Percentiles rank a stretch among this genome's conserved stretches.
These are phyloP conservation scores for Drosophila varians DNA, from an alignment of 1,140 invertebrate genomes.

Conservation along the genomic window DNA sequence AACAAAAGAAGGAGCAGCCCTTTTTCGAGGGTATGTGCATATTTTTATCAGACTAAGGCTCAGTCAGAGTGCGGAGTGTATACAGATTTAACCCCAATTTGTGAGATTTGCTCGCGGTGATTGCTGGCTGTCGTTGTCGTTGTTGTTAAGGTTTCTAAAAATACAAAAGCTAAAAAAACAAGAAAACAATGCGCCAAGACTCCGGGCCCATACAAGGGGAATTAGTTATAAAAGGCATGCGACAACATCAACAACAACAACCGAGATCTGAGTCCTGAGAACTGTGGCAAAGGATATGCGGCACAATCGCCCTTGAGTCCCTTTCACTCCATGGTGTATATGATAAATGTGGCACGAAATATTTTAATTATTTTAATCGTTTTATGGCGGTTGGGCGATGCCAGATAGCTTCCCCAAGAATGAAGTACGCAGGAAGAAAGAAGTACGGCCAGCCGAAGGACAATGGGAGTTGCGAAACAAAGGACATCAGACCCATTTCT, in stretches of 20 bases:
- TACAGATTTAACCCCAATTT: constrained; percentile 79
- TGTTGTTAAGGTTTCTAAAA: constrained; percentile 70
- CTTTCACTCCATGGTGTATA: constrained; percentile 37
- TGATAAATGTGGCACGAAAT: constrained; percentile 81
- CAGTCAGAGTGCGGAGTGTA: background rate
- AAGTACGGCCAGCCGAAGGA: constrained; percentile 49
- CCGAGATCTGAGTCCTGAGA: background rate
- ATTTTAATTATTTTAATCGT: constrained; percentile 83
- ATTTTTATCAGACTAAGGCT: background rate
- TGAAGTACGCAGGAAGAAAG: constrained; percentile 29
- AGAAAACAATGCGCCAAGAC: constrained; percentile 48
- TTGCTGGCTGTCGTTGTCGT: constrained; percentile 51
- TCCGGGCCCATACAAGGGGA: constrained; percentile 60
- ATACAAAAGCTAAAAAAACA: constrained; percentile 56
- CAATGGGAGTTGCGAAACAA: constrained; percentile 69
- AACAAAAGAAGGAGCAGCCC: constrained; percentile 75
- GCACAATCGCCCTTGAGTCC: constrained; percentile 55
- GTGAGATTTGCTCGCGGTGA: constrained; percentile 79
- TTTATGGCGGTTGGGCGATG: constrained; percentile 64
- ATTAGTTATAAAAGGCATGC: constrained; percentile 71
- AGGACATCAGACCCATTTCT: constrained; percentile 37
- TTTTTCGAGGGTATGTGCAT: constrained; percentile 74
- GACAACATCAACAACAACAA: constrained; percentile 40
- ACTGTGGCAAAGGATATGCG: constrained; percentile 59
- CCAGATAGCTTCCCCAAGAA: constrained; percentile 50